A percentile compares a stretch with the other conserved stretches of the same genome.
phyloP scores from a whole-genome alignment of 2,113 vertebrate species.

The Oxyruncus cristatus region DNA sequence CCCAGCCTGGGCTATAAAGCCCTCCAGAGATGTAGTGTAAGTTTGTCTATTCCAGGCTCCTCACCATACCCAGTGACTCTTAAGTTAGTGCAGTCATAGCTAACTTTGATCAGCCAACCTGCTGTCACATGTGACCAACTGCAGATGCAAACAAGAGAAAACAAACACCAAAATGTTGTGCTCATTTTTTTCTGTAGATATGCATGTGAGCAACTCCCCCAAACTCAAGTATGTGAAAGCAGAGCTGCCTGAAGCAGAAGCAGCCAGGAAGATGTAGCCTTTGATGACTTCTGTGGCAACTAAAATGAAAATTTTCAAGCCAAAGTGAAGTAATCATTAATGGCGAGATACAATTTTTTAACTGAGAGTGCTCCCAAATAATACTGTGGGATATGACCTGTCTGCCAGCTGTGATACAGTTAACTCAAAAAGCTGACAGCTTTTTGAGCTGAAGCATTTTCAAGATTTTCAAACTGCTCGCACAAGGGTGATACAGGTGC shows the following conservation, averaged over 20 bases:
- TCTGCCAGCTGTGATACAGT: not conserved
- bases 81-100: not conserved
- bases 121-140: not conserved
- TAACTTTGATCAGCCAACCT: not conserved
- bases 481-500: not conserved
- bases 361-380: not conserved
- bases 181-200: not conserved
- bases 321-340: not conserved
- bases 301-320: not conserved
- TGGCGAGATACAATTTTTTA: not conserved
- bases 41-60: not conserved
- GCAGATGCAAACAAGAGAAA: not conserved
- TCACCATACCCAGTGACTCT: not conserved
- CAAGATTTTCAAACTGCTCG: not conserved
- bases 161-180: not conserved
- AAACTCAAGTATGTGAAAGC: not conserved
- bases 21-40: not conserved
- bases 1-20: not conserved
- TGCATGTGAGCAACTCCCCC: not conserved
- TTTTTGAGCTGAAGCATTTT: not conserved
- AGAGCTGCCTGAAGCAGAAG: not conserved
- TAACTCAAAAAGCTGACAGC: not conserved
- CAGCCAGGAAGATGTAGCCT: not conserved
- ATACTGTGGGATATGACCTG: not conserved
- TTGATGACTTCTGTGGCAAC: not conserved